Base-by-base conservation (phyloP, 2,888 invertebrate species). In the Stegophylla sp. region DNA sequence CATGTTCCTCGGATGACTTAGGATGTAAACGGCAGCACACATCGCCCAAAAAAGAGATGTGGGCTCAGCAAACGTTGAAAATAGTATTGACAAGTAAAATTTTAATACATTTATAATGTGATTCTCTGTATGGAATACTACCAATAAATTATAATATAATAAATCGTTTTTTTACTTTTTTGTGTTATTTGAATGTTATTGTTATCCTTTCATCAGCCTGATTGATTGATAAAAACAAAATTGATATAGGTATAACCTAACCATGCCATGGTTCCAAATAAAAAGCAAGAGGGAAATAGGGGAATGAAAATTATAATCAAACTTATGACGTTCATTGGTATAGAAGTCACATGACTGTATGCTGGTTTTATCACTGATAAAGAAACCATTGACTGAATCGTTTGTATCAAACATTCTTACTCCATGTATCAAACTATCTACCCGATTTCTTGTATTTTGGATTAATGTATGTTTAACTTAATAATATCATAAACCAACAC, bases 201-300 rank as follows among this genome's bases (percentile, higher is more conserved):
- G 64, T 76, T 76, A 66, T 76, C 41, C 64, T 66, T 66, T 76
- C 64, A 43, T 66, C 7, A n/a, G 23, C 26, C 53, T 15, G 15
- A 76, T 51, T 61, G n/a, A 59, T 59, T 53, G 53, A 63, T 74
- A 74, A 61, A 28, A 74, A 59, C 59, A 59, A n/a, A 28, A 45
- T n/a, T 13, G 15, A 41, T 23, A 64, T 63, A 75, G 64, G 53
- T 64, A 75, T 75, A 74, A 63, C 43, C 34, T 48, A 34, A 13
- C 41, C 43, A 23, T 23, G 20, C 20, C 53, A n/a, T 53, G 53
- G n/a, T 23, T 3, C 23, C 12, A 56, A 56, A 56, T n/a, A 56
- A 34, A 34, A 34, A 34, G 34, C 53, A 56, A 20, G 20, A 10
- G 45, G 12, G 12, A 45, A 45, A 15, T 15, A 45, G 45, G 45